phyloP scores from a whole-genome alignment of 2,113 vertebrate species.

The Brachyhypopomus occidentalis region DNA sequence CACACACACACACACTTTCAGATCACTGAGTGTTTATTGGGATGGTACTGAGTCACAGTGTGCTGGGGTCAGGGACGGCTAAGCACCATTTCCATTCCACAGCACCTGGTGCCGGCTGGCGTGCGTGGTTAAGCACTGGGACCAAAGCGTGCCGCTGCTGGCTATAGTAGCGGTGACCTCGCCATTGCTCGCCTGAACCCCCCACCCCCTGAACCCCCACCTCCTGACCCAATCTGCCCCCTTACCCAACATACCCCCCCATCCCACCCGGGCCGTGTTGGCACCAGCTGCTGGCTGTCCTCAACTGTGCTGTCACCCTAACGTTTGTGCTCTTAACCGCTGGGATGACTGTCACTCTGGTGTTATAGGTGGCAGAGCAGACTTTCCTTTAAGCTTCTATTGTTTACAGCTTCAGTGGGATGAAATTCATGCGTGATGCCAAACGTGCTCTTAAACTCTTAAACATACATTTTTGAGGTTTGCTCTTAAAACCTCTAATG shows the following conservation, averaged over 20 bases:
- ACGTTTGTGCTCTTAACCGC: too few species aligned
- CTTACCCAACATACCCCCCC: too few species aligned
- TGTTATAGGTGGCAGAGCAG: background rate
- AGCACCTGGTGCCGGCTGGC: too few species aligned
- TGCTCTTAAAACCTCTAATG: conserved; percentile 3
- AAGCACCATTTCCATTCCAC: background rate
- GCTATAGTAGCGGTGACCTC: too few species aligned
- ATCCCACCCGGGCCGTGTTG: too few species aligned
- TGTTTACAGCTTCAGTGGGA: conserved; percentile 2
- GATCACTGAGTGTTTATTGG: conserved; percentile 48
- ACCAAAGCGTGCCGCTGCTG: background rate
- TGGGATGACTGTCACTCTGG: background rate
- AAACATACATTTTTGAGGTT: too few species aligned
- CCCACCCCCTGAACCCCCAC: too few species aligned
- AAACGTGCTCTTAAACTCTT: conserved; percentile 3
- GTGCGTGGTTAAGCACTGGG: too few species aligned
- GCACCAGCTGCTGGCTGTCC: too few species aligned
- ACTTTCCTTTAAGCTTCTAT: background rate
- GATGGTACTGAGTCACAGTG: conserved; percentile 21
- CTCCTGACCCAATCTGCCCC: too few species aligned
- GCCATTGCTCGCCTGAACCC: too few species aligned
- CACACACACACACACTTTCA: conserved; percentile 9
- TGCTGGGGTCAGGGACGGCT: background rate
- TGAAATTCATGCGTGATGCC: background rate
- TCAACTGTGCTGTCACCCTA: too few species aligned